Conservation (phyloP, 2,113 vertebrate species). For the Thymallus thymallus region DNA sequence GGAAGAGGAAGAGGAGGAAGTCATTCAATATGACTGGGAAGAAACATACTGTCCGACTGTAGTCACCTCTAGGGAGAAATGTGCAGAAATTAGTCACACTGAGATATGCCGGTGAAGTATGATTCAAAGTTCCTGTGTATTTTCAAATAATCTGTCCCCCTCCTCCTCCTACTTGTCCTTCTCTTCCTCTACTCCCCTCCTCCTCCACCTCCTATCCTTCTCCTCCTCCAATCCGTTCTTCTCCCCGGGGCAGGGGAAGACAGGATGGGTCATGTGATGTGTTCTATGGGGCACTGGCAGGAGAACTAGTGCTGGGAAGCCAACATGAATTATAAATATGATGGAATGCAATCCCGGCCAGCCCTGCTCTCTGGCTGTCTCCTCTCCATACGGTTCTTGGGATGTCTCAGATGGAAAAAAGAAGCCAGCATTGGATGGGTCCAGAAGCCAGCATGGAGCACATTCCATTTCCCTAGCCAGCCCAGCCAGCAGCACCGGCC, state of each 20-base stretch:
- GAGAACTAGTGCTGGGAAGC: conserved; percentile 34
- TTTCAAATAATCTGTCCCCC: conserved; percentile 36
- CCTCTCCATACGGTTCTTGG: background rate
- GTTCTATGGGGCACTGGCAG: conserved; percentile 65
- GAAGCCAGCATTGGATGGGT: conserved; percentile 2
- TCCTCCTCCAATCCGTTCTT: background rate
- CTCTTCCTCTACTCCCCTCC: conserved; percentile 4
- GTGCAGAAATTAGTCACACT: conserved; percentile 42
- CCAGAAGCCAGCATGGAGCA: conserved; percentile 36
- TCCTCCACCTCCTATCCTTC: conserved; percentile 1
- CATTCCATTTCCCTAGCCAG: conserved; percentile 44
- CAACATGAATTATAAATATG: conserved; percentile 65
- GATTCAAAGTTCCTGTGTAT: conserved; percentile 32
- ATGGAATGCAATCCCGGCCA: conserved; percentile 53
- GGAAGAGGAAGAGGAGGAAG: conserved; percentile 31
- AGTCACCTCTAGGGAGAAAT: conserved; percentile 46
- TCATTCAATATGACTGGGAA: conserved; percentile 20
- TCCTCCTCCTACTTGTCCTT: background rate
- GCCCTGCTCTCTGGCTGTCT: conserved; percentile 29
- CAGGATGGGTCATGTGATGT: conserved; percentile 45
- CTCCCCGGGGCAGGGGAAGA: conserved; percentile 20
- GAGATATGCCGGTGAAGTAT: conserved; percentile 23
- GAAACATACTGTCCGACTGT: conserved; percentile 36
- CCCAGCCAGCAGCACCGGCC: background rate
- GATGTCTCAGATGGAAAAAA: background rate